phyloP scores from a whole-genome alignment of 2,888 invertebrate genomes.

The Proisotoma minuta region DNA sequence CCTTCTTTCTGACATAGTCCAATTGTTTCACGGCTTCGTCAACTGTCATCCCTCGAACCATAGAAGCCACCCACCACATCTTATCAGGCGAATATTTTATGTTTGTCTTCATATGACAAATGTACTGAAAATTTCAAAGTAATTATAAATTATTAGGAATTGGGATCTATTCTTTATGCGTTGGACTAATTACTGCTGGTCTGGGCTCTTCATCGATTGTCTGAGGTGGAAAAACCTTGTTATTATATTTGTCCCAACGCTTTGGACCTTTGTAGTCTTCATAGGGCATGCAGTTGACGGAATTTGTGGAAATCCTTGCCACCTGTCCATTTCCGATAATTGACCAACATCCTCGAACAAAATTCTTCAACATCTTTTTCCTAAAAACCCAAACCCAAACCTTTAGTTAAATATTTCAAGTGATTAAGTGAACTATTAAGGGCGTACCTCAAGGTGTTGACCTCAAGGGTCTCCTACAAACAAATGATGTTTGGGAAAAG shows the following conservation, averaged over 20 bases:
- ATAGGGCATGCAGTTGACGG: slow-evolving; percentile 13
- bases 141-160: slow-evolving; percentile 1
- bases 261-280: slow-evolving; percentile 52
- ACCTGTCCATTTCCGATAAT: too few relatives aligned
- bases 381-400: too few relatives aligned
- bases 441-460: too few relatives aligned
- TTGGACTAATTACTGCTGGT: slow-evolving; percentile 68
- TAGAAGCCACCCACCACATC: slow-evolving; percentile 83
- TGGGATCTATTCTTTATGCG: background rate
- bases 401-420: too few relatives aligned
- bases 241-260: slow-evolving; percentile 65
- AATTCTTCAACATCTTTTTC: too few relatives aligned
- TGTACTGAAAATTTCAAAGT: slow-evolving; percentile 60
- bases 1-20: slow-evolving; percentile 74
- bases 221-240: slow-evolving; percentile 75
- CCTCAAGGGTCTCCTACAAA: too few relatives aligned
- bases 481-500: too few relatives aligned
- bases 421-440: too few relatives aligned
- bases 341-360: too few relatives aligned
- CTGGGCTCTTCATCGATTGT: slow-evolving; percentile 65
- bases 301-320: background rate
- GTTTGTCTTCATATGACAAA: slow-evolving; percentile 77
- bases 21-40: slow-evolving; percentile 92
- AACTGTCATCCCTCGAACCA: slow-evolving; percentile 85
- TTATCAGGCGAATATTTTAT: slow-evolving; percentile 87